Conservation (phyloP, 2,113 vertebrate genomes). For the Laticauda laticaudata region DNA sequence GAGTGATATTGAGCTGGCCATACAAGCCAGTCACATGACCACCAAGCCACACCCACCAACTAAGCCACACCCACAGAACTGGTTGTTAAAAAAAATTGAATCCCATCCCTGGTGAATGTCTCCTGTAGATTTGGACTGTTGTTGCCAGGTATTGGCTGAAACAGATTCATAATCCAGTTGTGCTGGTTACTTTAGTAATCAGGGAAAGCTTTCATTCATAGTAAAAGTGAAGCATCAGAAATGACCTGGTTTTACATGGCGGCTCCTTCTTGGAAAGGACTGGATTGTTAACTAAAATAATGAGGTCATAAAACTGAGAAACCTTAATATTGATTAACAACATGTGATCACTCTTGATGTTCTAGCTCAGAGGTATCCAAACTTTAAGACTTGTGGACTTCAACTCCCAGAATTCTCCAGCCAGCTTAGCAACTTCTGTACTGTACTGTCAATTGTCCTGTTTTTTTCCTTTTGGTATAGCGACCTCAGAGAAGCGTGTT, state of each 20-base stretch:
- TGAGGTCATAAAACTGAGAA: neutral
- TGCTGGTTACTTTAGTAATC: neutral
- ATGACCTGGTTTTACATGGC: neutral
- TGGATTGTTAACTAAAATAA: neutral
- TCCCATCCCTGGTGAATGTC: too few relatives aligned
- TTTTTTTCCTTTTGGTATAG: too few relatives aligned
- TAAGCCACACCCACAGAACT: too few relatives aligned
- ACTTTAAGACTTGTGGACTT: too few relatives aligned
- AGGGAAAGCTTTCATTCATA: neutral
- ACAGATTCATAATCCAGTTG: neutral
- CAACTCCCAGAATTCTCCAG: too few relatives aligned
- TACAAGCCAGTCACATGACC: too few relatives aligned
- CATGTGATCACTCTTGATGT: neutral
- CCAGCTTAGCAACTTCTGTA: too few relatives aligned
- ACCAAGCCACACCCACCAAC: too few relatives aligned
- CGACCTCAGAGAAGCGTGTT: too few relatives aligned
- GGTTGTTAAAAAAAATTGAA: too few relatives aligned
- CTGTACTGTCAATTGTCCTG: too few relatives aligned
- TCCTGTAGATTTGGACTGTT: neutral
- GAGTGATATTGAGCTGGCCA: too few relatives aligned
- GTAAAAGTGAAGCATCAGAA: neutral
- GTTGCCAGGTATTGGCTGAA: neutral
- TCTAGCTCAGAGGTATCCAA: neutral
- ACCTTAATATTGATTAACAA: neutral
- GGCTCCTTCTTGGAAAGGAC: neutral